Evolutionary conservation across 2,113 vertebrate species (phyloP).

Genomic region (Anolis carolinensis): DNA sequence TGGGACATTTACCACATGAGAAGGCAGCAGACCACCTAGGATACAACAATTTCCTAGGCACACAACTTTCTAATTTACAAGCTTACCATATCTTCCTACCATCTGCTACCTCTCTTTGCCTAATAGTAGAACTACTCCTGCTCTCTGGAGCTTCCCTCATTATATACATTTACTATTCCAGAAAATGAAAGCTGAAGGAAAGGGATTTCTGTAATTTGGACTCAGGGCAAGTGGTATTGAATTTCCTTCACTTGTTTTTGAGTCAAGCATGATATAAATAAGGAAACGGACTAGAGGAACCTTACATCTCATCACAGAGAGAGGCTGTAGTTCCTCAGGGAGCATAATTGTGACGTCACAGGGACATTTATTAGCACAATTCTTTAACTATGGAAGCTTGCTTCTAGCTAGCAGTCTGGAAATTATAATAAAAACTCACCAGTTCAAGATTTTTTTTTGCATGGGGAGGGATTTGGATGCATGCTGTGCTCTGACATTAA

Average conservation of each 20-base stretch:
- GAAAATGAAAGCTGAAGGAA: neutral
- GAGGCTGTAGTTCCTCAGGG: neutral
- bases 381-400: neutral
- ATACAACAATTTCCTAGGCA: too few relatives aligned
- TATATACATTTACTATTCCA: neutral
- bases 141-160: neutral
- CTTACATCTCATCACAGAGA: neutral
- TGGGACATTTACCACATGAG: neutral
- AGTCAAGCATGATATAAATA: neutral
- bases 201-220: neutral
- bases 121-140: neutral
- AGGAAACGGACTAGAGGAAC: neutral
- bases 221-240: neutral
- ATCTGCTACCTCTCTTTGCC: neutral
- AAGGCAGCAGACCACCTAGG: neutral
- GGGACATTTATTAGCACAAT: neutral
- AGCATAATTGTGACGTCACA: neutral
- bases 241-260: neutral
- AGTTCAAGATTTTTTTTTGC: conserved; percentile 3
- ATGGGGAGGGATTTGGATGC: neutral
- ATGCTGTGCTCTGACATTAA: conserved; percentile 41
- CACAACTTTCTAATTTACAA: neutral
- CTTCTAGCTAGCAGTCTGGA: conserved; percentile 5
- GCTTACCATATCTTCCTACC: neutral
- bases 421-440: conserved; percentile 40